Evolutionary conservation across 1,140 invertebrate genomes (phyloP).

Genomic region (Caenorhabditis brenneri): DNA sequence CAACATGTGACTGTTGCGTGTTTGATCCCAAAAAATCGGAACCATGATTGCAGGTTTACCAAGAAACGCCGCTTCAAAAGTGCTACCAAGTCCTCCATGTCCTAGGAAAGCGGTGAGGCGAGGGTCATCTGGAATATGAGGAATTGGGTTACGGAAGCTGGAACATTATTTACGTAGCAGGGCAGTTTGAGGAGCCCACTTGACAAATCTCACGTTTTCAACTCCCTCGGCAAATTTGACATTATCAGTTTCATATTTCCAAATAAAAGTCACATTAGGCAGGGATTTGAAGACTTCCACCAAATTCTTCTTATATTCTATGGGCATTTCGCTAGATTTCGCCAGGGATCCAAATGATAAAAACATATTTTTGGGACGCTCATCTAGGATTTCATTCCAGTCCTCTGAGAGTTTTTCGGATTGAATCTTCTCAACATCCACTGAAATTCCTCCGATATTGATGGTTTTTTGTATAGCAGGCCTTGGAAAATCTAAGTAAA

Average conservation of each 20-base stretch:
- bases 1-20: constrained; percentile 53
- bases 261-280: constrained; percentile 53
- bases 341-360: constrained; percentile 46
- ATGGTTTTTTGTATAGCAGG: constrained; percentile 11
- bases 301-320: background rate
- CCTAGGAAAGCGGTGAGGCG: constrained; percentile 59
- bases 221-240: constrained; percentile 28
- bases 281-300: background rate
- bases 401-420: background rate
- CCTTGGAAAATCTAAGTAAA: background rate
- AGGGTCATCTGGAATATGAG: constrained; percentile 44
- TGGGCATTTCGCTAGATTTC: constrained; percentile 40
- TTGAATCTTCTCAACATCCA: background rate
- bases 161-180: background rate
- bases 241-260: constrained; percentile 55
- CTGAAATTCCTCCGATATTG: constrained; percentile 51
- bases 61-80: constrained; percentile 55
- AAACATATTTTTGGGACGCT: constrained; percentile 23
- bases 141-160: background rate
- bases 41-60: constrained; percentile 60
- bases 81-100: constrained; percentile 61
- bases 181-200: constrained; percentile 52
- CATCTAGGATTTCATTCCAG: background rate
- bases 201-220: constrained; percentile 44
- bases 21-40: constrained; percentile 61